phyloP scores from a whole-genome alignment of 2,113 vertebrate genomes.

The Epinephelus cyanopodus region DNA sequence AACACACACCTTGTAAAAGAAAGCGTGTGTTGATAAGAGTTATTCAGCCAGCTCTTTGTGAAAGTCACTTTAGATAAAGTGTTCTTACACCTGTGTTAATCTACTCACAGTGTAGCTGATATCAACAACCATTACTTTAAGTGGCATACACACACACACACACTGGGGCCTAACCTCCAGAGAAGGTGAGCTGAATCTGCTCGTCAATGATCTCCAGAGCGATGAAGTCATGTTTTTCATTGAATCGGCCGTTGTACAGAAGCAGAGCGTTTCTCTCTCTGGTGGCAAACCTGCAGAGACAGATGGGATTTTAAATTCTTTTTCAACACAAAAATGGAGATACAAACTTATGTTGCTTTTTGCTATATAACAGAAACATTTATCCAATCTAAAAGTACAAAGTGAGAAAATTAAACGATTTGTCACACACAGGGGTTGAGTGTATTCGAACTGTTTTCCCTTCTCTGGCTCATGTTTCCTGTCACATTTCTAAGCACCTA shows the following conservation, averaged over 20 bases:
- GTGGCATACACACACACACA: constrained; percentile 11
- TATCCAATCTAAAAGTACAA: not conserved
- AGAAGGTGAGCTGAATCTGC: constrained; percentile 98
- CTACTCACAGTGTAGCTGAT: constrained; percentile 20
- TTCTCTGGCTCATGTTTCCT: constrained; percentile 27
- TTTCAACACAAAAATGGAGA: not conserved
- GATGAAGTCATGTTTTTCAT: constrained; percentile 97
- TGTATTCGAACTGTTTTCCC: constrained; percentile 18
- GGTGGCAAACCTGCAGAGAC: constrained; percentile 91
- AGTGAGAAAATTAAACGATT: not conserved
- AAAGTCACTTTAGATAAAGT: constrained; percentile 52
- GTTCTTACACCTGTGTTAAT: constrained; percentile 24
- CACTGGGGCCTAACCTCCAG: constrained; percentile 88
- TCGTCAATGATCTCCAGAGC: constrained; percentile 96
- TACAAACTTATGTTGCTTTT: not conserved
- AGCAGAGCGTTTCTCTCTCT: constrained; percentile 91
- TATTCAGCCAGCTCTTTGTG: constrained; percentile 19
- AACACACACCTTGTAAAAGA: not conserved
- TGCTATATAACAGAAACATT: not conserved
- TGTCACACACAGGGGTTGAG: not conserved
- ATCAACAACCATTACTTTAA: not conserved
- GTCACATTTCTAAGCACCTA: constrained; percentile 21
- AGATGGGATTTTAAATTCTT: accelerated
- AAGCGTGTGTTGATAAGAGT: constrained; percentile 17
- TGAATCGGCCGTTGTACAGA: constrained; percentile 97